A percentile compares a stretch with the other conserved stretches of the same genome.
These are phyloP conservation scores for Nerophis ophidion DNA, from an alignment of 2,113 vertebrate genomes.

Conservation along the genomic window DNA sequence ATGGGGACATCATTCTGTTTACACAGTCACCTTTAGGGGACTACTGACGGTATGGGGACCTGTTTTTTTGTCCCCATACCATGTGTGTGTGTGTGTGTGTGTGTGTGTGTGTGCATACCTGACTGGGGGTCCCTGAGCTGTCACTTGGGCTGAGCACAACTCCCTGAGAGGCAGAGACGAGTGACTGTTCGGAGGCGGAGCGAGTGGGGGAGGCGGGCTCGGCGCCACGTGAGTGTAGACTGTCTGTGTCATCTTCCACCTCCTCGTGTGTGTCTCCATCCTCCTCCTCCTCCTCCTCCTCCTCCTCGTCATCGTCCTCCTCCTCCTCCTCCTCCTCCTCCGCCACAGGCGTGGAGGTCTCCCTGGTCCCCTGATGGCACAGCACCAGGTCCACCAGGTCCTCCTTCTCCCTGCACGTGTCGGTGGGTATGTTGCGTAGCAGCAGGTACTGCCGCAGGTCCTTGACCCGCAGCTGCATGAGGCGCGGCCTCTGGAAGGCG, in stretches of 20 bases:
- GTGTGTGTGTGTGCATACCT: constrained; percentile 67
- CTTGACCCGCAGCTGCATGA: constrained; percentile 90
- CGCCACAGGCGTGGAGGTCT: constrained; percentile 37
- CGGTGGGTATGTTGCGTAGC: constrained; percentile 86
- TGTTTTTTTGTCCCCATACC: too few species aligned
- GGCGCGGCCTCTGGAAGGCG: constrained; percentile 85
- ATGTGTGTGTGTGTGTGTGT: neutral
- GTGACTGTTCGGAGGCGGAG: constrained; percentile 73
- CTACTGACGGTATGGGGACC: too few species aligned
- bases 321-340: constrained; percentile 57
- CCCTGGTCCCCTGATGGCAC: constrained; percentile 75
- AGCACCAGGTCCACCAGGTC: constrained; percentile 95
- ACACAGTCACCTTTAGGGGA: too few species aligned
- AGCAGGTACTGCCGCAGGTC: constrained; percentile 93
- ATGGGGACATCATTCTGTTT: too few species aligned
- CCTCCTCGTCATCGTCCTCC: constrained; percentile 41
- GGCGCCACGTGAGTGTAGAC: constrained; percentile 71
- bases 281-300: constrained; percentile 36
- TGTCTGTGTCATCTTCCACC: constrained; percentile 56
- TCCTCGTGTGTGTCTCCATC: constrained; percentile 53
- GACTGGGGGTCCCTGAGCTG: constrained; percentile 77
- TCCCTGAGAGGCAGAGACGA: constrained; percentile 79
- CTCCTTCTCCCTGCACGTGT: constrained; percentile 93
- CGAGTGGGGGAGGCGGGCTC: constrained; percentile 69
- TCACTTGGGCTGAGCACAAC: constrained; percentile 74